These are phyloP conservation scores for Odontocolon sp. DNA, from an alignment of 2,888 invertebrate genomes.

Conservation along the genomic window DNA sequence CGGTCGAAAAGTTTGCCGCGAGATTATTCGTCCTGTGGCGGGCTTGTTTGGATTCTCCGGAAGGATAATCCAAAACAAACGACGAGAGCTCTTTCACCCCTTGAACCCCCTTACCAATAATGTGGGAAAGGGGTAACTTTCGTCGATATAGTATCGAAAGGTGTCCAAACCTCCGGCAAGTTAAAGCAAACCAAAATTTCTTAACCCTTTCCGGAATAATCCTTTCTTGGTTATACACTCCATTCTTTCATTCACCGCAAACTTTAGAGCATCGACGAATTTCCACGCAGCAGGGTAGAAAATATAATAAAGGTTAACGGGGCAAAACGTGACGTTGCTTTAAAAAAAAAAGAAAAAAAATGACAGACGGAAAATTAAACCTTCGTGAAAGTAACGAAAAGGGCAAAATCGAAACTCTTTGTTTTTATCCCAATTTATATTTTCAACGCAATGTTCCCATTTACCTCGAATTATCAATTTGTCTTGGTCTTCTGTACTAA, in stretches of 20 bases:
- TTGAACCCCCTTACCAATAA: no score
- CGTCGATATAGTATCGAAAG: constrained; percentile 3
- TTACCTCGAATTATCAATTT: no score
- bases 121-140: background rate
- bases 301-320: background rate
- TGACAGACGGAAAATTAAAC: no score
- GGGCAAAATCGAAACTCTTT: no score
- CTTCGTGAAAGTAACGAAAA: no score
- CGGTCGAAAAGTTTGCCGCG: constrained; percentile 15
- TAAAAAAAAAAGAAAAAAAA: background rate
- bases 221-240: background rate
- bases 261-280: constrained; percentile 3
- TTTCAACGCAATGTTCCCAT: no score
- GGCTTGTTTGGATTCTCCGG: constrained; percentile 58
- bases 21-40: constrained; percentile 48
- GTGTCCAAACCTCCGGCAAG: background rate
- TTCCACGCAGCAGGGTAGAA: background rate
- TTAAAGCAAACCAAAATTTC: background rate
- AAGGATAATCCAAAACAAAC: constrained; percentile 68
- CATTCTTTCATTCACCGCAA: constrained; percentile 1
- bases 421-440: no score
- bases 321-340: no score
- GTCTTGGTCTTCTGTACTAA: no score
- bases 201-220: constrained; percentile 41
- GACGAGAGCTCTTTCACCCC: constrained; percentile 12